Conservation (phyloP, 2,888 invertebrate species). For the Drosophila paranaensis region DNA sequence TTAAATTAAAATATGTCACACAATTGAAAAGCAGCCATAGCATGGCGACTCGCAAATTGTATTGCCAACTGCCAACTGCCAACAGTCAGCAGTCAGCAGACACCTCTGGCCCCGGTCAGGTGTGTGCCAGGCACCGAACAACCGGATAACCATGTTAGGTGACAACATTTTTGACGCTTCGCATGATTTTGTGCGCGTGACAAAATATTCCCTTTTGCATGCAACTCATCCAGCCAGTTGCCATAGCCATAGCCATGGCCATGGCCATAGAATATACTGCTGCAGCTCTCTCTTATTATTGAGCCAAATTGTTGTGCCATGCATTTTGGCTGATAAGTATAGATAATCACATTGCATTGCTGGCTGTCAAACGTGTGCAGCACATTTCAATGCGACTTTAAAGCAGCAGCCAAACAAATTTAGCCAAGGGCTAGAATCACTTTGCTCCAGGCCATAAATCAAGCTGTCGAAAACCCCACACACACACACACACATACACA, state of each 20-base stretch:
- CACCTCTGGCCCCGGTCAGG: conserved; percentile 5
- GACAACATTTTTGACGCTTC: conserved; percentile 42
- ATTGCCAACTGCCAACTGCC: conserved; percentile 30
- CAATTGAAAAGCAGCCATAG: conserved; percentile 38
- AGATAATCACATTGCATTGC: conserved; percentile 25
- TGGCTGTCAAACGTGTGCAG: not conserved
- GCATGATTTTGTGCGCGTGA: conserved; percentile 54
- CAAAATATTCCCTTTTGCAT: conserved; percentile 53
- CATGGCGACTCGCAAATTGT: conserved; percentile 61
- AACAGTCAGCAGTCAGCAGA: not conserved
- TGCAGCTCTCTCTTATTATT: conserved; percentile 18
- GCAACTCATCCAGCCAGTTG: conserved; percentile 44
- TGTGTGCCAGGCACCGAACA: conserved; percentile 27
- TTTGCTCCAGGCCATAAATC: conserved; percentile 57
- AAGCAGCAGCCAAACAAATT: conserved; percentile 8
- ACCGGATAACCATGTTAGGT: conserved; percentile 36
- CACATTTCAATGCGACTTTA: conserved; percentile 21
- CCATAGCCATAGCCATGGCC: conserved; percentile 9
- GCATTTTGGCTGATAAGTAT: conserved; percentile 12
- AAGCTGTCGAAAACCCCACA: conserved; percentile 65
- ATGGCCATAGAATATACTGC: conserved; percentile 8
- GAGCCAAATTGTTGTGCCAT: conserved; percentile 29
- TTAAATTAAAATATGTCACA: conserved; percentile 67
- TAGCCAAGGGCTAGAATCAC: conserved; percentile 19
- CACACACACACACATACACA: conserved; percentile 57